Evolutionary conservation across 2,888 invertebrate genomes (phyloP), one percentile per base, ranked within the genome.

Genomic region (Mamestra brassicae): DNA sequence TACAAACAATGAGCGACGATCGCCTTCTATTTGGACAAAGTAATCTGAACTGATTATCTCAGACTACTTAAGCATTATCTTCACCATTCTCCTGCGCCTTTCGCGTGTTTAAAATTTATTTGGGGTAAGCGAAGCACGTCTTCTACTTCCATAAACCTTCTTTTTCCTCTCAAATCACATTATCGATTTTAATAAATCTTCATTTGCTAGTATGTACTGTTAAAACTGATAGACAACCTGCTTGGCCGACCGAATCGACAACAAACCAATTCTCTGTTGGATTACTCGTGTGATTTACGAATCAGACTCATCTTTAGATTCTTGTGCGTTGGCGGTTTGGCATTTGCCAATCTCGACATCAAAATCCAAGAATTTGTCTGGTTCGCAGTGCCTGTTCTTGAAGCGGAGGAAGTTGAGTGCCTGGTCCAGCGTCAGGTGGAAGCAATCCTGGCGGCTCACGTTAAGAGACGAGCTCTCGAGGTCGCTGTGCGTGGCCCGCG

Each of bases 401-500:
- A 89, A 85, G 42, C 94, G 90, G 15, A 94, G 88, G 90, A 93
- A 95, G 90, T 95, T 95, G 61, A 93, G 88, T 1, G 95, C 94
- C 84, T 95, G 95, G 72, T 95, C 95, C 11, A 94, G 88, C 0
- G 94, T 92, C 7, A 96, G 90, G 79, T 94, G 93, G 92, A 96
- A 96, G 88, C 95, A 95, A 84, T 96, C 96, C 85, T 94, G 93
- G 0, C 94, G 92, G 75, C 90, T 92, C 65, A 93, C 89, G 86
- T 92, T 94, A 10, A 93, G 80, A 0, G 93, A 87, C 0, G 92
- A 87, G 80, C 90, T 93, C 78, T 96, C 96, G n/a, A 95, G 88
- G 84, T 96, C 96, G 88, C 95, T 94, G 90, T 96, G 96, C 0
- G 95, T 94, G 15, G 89, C 87, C 36, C 96, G 89, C n/a, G 89